A percentile compares a stretch with the other conserved stretches of the same genome.
These are phyloP conservation scores for Kryphioiulus occultus DNA, from an alignment of 2,888 invertebrate genomes.

Conservation along the genomic window DNA sequence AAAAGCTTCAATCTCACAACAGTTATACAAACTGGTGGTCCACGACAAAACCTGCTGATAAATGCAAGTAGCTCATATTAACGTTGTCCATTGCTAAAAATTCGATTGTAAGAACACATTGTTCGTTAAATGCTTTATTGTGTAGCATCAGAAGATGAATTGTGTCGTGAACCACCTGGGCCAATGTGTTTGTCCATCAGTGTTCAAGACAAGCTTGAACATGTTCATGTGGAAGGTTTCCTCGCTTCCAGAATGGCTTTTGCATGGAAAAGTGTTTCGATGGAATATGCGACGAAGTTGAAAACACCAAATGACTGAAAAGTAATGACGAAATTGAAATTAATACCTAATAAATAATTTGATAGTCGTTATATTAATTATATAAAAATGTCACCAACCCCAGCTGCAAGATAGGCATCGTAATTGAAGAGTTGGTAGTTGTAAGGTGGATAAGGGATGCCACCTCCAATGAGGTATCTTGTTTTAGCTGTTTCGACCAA, in stretches of 20 bases:
- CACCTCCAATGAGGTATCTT: constrained; percentile 52
- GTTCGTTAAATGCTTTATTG: background rate
- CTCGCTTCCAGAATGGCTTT: constrained; percentile 42
- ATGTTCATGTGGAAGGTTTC: constrained; percentile 14
- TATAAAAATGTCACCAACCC: constrained; percentile 53
- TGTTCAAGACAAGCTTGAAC: background rate
- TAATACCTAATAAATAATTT: background rate
- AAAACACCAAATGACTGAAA: constrained; percentile 80
- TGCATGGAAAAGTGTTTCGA: constrained; percentile 45
- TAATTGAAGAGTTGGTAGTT: constrained; percentile 50
- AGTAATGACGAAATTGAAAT: constrained; percentile 51
- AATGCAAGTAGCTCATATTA: background rate
- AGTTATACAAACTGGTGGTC: background rate
- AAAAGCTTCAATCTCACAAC: background rate
- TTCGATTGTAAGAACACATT: background rate
- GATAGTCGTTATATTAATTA: background rate
- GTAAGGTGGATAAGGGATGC: constrained; percentile 51
- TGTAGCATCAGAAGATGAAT: background rate
- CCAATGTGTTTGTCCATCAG: background rate
- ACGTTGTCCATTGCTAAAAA: background rate
- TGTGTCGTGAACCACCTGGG: background rate
- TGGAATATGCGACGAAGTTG: constrained; percentile 79
- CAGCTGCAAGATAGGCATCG: constrained; percentile 56
- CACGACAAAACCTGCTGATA: background rate
- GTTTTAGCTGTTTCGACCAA: constrained; percentile 65